These are phyloP conservation scores for Phodopus roborovskii DNA, from an alignment of 2,113 vertebrate genomes.

Conservation along the genomic window DNA sequence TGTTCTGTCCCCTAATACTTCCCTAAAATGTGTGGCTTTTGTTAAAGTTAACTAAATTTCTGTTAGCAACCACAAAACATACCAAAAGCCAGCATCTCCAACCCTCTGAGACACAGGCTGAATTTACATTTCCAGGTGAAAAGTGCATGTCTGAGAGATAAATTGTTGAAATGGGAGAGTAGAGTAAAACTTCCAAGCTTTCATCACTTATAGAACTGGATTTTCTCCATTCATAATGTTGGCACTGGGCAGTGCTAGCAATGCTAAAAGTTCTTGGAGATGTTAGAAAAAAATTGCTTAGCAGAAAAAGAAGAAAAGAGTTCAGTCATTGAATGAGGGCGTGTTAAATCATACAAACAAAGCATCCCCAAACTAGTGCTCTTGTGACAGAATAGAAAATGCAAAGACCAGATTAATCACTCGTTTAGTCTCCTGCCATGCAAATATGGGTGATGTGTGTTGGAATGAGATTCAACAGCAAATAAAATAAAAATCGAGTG, in stretches of 20 bases:
- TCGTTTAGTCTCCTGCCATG: neutral
- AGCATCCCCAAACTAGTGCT: neutral
- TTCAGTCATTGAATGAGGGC: neutral
- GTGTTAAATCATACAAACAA: conserved; percentile 7
- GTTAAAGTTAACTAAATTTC: neutral
- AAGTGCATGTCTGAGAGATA: neutral
- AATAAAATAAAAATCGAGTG: conserved; percentile 38
- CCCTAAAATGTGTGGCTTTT: neutral
- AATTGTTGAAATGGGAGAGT: neutral
- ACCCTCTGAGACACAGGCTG: neutral
- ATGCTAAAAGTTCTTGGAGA: conserved; percentile 46
- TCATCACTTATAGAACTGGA: conserved; percentile 8
- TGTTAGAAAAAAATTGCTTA: neutral
- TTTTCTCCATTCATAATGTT: neutral
- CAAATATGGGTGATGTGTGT: neutral
- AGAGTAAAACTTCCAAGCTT: conserved; percentile 2
- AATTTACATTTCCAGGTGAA: conserved; percentile 53
- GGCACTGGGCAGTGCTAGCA: neutral
- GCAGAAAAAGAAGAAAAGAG: neutral
- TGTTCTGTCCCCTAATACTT: neutral
- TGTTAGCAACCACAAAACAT: neutral
- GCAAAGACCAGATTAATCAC: neutral
- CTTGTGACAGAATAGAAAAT: neutral
- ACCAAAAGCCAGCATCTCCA: neutral
- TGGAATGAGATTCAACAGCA: conserved; percentile 34